Evolutionary conservation across 2,113 vertebrate species (phyloP), one percentile per base, ranked within the genome.

Genomic region (Tylochromis polylepis): DNA sequence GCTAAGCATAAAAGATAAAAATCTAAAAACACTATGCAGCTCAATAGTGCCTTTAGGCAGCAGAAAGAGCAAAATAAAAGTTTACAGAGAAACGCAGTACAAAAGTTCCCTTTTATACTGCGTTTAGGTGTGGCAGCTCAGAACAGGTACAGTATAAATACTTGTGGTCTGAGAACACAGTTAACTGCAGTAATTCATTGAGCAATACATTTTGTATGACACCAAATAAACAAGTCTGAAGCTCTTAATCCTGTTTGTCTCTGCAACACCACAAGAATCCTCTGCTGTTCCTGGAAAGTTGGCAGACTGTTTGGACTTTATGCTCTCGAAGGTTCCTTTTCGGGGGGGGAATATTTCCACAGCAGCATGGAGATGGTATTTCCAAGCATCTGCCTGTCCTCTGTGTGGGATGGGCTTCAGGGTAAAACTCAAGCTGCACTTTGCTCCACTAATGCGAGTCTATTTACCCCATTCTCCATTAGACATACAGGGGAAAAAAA

Each of bases 211-310:
- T 72, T 72, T 72, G 41, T 46, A 46, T 72, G 15, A 18, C 38
- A 29, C 41, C 41, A 46, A 27, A 72, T 18, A 72, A 72, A 46
- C 22, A 34, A 56, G 31, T 57, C 18, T 72, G 15, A 72, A 15
- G 62, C 27, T 38, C 11, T 16, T 70, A 56, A 27, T 56, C 27
- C 16, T 41, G 11, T 31, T 11, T 82, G 65, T 85, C 11, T 34
- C 57, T 72, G 83, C 18, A 24, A 59, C 18, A 43, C 85, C 80
- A 24, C 57, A 67, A 46, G 38, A 55, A 41, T 41, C 59, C 56
- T 18, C 79, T 58, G 34, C 60, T 10, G 3, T 82, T 89, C 59
- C 57, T 93, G 93, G 90, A 93, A 92, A 89, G 80, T 85, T 93
- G 89, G 91, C 88, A 85, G 7, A 22, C 11, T 36, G 5, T 51